Percentiles rank a stretch among this genome's conserved stretches.
Conservation (phyloP, 53 echinoderm and acorn worm species). For the Paracentrotus lividus region DNA sequence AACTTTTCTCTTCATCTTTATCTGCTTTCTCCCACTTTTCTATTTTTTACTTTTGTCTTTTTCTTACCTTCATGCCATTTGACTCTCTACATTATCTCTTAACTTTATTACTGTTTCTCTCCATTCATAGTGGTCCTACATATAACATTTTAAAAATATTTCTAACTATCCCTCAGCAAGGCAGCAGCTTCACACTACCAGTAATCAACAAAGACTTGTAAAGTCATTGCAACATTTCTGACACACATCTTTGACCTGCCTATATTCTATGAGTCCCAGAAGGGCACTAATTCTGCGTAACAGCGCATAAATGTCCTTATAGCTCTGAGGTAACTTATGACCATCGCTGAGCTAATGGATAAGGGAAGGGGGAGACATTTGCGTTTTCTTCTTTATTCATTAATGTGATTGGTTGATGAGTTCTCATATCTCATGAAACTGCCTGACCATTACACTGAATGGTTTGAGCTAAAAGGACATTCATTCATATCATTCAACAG, state of each 20-base stretch:
- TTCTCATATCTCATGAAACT: background rate
- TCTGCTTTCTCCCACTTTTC: background rate
- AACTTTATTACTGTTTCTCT: too few species aligned
- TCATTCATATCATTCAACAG: too few species aligned
- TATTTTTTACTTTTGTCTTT: background rate
- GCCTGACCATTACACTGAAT: background rate
- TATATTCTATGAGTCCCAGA: background rate
- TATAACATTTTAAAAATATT: too few species aligned
- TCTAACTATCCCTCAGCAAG: too few species aligned
- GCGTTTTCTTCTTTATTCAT: conserved; percentile 10
- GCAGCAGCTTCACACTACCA: background rate
- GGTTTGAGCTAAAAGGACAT: too few species aligned
- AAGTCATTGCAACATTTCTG: background rate
- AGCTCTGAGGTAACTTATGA: background rate
- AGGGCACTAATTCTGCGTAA: too few species aligned
- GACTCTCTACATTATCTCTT: too few species aligned
- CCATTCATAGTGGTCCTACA: too few species aligned
- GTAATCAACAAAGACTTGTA: background rate
- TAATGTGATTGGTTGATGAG: conserved; percentile 29
- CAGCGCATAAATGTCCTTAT: too few species aligned
- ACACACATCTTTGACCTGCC: background rate
- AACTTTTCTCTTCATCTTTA: too few species aligned
- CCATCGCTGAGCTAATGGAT: background rate
- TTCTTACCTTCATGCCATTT: background rate
- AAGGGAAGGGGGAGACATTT: conserved; percentile 20